Base-by-base conservation (phyloP, 2,888 invertebrate genomes). In the Lithophane semibrunnea region DNA sequence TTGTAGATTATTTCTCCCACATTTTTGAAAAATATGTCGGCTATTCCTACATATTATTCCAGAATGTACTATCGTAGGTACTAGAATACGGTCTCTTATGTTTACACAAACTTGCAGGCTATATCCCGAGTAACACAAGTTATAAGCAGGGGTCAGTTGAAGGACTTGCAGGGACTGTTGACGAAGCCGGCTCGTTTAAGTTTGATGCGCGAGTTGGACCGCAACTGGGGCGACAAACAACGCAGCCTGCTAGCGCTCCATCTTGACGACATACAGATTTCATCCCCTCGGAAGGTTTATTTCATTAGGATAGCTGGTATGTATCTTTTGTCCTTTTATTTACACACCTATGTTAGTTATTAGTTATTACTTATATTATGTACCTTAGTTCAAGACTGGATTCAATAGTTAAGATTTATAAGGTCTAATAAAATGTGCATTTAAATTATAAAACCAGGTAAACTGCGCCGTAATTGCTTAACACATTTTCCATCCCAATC, bases 251-350 rank as follows among this genome's bases (percentile, higher is more conserved):
- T 97, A 64, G 91, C 94, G 2, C 91, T 97, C 2, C 89, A 91
- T 9, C 90, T 91, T 13, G 93, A 94, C 3, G 96, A 97, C 81
- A 96, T 97, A 87, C 96, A 96, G 82, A 95, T 97, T 86, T 94
- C 95, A 21, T 94, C 96, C 1, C 96, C 97, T 21, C 91, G 96
- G 61, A 96, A 95, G 89, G 95, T 97, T 21, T 95, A 96, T 88
- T 97, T 97, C 82, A 96, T 96, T 72, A 93, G 94, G 79, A 95
- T 96, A 83, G 96, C 95, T 79, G 96, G 96, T 96, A 88, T 54
- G 89, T 86, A n/a, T 56, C 1, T 58, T 72, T 42, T n/a, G 16
- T 54, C 18, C 10, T 37, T 54, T 37, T 54, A 68, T n/a, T 37
- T 16, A 9, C 21, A 29, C 10, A 52, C 21, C 21, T 29, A 21